Percentiles rank a stretch among this genome's conserved stretches.
Evolutionary conservation across 2,113 vertebrate species (phyloP).

Genomic region (Mionectes macconnelli): DNA sequence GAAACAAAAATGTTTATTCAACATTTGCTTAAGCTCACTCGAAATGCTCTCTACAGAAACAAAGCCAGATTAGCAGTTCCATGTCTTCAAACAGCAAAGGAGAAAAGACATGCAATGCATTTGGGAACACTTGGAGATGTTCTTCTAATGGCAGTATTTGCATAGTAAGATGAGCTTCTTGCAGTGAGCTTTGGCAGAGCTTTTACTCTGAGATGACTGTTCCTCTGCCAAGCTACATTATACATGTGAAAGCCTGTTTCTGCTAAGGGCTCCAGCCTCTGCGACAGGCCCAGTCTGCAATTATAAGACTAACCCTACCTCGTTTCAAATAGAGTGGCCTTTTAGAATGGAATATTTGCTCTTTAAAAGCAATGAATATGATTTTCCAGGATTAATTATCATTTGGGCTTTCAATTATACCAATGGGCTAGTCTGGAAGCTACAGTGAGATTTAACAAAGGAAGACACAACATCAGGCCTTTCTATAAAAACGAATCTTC

Average conservation of each 20-base stretch:
- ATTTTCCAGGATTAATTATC: neutral
- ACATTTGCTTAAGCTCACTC: neutral
- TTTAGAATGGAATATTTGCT: neutral
- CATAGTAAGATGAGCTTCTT: conserved; percentile 21
- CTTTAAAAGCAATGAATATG: neutral
- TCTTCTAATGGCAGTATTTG: conserved; percentile 29
- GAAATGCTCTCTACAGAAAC: neutral
- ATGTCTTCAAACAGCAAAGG: neutral
- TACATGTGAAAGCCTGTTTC: conserved; percentile 11
- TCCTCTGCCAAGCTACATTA: conserved; percentile 25
- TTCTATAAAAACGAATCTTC: neutral
- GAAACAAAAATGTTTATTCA: neutral
- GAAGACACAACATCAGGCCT: neutral
- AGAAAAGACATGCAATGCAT: neutral
- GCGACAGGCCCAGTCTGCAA: neutral
- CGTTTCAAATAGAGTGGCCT: neutral
- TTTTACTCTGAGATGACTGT: conserved; percentile 20
- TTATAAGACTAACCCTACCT: neutral
- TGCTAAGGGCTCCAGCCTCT: neutral
- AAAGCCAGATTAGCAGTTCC: conserved; percentile 3
- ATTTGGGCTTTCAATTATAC: neutral
- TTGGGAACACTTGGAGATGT: neutral
- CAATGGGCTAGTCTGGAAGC: neutral
- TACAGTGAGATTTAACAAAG: neutral
- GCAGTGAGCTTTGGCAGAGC: neutral